Evolutionary conservation across 2,797 vertebrate genomes (phyloP).

Genomic region (Botia kubotai): DNA sequence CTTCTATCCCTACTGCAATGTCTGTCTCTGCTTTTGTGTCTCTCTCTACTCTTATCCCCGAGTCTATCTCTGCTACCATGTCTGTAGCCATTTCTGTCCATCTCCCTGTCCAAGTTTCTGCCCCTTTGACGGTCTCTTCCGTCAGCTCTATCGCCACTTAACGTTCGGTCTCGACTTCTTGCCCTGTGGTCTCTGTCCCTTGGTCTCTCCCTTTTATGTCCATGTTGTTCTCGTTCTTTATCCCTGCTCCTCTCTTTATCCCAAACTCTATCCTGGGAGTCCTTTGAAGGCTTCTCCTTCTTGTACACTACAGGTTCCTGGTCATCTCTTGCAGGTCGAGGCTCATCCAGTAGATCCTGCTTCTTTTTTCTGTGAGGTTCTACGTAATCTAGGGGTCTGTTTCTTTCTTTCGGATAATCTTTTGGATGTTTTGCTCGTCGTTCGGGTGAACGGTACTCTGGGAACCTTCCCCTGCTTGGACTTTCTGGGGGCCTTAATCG

Average conservation of each 20-base stretch:
- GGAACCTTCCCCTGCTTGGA: constrained; percentile 61
- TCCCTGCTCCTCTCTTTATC: constrained; percentile 61
- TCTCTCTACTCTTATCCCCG: constrained; percentile 54
- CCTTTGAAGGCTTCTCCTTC: constrained; percentile 74
- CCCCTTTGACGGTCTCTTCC: constrained; percentile 42
- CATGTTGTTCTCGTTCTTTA: constrained; percentile 42
- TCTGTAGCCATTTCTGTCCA: constrained; percentile 53
- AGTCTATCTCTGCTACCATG: constrained; percentile 57
- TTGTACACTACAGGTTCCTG: constrained; percentile 64
- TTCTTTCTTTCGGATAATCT: constrained; percentile 39
- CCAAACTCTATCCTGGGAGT: constrained; percentile 59
- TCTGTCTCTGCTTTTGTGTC: constrained; percentile 23
- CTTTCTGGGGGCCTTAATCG: constrained; percentile 69
- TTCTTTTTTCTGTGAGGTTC: constrained; percentile 49
- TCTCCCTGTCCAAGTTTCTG: constrained; percentile 43
- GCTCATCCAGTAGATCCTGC: constrained; percentile 57
- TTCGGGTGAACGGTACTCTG: constrained; percentile 69
- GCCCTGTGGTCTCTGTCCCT: constrained; percentile 28
- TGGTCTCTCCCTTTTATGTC: constrained; percentile 31
- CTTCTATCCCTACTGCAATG: constrained; percentile 37
- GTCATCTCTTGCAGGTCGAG: not conserved
- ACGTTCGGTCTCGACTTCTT: constrained; percentile 26
- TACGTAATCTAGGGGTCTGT: constrained; percentile 4
- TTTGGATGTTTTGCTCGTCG: constrained; percentile 35
- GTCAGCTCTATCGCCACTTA: not conserved